Evolutionary conservation across 2,888 invertebrate genomes (phyloP).

Genomic region (Rhingia campestris): DNA sequence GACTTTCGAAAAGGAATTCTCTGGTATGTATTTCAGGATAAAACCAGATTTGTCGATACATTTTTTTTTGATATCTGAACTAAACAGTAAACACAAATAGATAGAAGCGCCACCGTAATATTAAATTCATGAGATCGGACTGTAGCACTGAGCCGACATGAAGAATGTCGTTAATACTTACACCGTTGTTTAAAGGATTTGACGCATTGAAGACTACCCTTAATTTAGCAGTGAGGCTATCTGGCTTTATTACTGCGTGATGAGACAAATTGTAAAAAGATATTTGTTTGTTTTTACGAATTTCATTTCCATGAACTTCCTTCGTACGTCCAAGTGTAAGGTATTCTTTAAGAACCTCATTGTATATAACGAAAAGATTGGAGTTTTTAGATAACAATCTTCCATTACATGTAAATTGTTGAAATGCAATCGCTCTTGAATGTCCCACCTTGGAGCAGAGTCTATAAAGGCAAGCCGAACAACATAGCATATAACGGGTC

Average conservation of each 20-base stretch:
- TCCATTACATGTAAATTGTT: no score
- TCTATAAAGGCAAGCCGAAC: conserved; percentile 20
- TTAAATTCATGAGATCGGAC: no score
- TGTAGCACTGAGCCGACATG: not conserved
- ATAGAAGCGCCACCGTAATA: not conserved
- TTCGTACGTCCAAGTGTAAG: no score
- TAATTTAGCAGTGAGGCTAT: not conserved
- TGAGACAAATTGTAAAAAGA: no score
- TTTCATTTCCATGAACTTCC: no score
- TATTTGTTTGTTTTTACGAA: no score
- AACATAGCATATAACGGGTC: no score
- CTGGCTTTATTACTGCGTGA: not conserved
- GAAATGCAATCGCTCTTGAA: conserved; percentile 2
- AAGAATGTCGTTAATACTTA: not conserved
- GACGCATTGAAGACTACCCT: not conserved
- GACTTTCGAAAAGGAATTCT: not conserved
- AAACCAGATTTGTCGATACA: not conserved
- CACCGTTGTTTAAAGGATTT: not conserved
- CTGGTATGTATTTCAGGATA: conserved; percentile 10
- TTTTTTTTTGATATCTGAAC: not conserved
- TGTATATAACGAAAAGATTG: not conserved
- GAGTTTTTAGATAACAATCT: no score
- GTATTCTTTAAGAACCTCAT: no score
- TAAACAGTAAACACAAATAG: not conserved
- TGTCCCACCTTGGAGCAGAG: not conserved